Conservation (phyloP, 2,113 vertebrate species). For the Myxocyprinus asiaticus region DNA sequence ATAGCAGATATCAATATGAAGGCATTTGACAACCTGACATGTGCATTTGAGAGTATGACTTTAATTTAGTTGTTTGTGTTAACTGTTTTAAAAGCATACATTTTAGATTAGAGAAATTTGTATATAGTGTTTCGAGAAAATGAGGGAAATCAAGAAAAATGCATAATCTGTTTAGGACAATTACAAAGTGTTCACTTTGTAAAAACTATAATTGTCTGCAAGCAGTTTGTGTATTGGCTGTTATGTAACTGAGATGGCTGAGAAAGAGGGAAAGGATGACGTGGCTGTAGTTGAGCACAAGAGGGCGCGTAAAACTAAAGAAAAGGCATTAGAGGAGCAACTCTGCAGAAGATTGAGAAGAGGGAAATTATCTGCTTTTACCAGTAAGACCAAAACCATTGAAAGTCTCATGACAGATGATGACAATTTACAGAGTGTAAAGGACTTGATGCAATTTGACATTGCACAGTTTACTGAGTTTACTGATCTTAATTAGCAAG, state of each 20-base stretch:
- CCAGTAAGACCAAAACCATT: background rate
- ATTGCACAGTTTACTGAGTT: background rate
- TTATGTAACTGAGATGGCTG: background rate
- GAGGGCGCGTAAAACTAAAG: background rate
- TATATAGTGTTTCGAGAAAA: too few species aligned
- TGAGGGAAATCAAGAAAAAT: too few species aligned
- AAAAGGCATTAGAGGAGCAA: background rate
- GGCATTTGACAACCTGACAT: too few species aligned
- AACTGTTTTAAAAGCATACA: too few species aligned
- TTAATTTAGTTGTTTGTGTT: too few species aligned
- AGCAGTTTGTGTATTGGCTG: background rate
- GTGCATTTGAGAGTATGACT: too few species aligned
- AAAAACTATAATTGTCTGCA: too few species aligned
- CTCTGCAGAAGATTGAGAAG: background rate
- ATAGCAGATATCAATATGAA: too few species aligned
- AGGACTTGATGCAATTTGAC: background rate
- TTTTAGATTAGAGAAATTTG: too few species aligned
- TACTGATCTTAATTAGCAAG: too few species aligned
- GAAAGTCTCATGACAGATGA: background rate
- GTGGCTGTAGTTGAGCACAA: background rate
- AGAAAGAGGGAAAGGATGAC: background rate
- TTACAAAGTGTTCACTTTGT: too few species aligned
- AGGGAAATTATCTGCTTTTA: background rate
- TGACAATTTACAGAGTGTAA: background rate
- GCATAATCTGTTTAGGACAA: too few species aligned